Evolutionary conservation across 2,888 invertebrate genomes (phyloP), one percentile per base, ranked within the genome.

Genomic region (Tachina grossa): DNA sequence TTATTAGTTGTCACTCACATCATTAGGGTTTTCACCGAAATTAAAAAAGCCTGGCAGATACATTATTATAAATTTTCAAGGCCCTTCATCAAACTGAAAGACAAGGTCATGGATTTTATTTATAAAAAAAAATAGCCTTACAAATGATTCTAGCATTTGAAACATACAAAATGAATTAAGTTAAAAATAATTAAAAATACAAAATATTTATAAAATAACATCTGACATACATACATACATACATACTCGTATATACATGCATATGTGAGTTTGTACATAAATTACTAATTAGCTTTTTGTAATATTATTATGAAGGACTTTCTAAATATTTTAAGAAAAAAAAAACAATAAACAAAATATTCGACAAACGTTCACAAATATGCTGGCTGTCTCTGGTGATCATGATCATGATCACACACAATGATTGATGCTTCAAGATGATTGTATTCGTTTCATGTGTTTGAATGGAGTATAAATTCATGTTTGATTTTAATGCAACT

Each of bases 401-500:
- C 13, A 43, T 57, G 47, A 66, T 16, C 55, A 66, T 47, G 66
- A 77, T 57, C 57, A 22, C 49, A 41, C 2, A 22, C 55, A 66
- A 55, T 31, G 51, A 68, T 13, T 41, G 19, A 41, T 41, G 66
- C 66, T 66, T 31, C 3, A 13, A 39, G 31, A 59, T 31, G 14
- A 39, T n/a, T 57, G 43, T n/a, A 31, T 0, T 31, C 31, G 31
- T 31, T 31, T 9, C 39, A n/a, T 39, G 61, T 47, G 66, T 66
- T 11, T n/a, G 6, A 49, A 57, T 47, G 59, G 49, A 55, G 45
- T 55, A n/a, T 43, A 45, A 45, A 45, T 83, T 49, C 55, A 69
- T 78, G 71, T 84, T 49, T 69, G 61, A 57, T 74, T 75, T 61
- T 69, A 63, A 65, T 80, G 80, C 85, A 85, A 74, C 77, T 82